Conservation (phyloP, 2,797 vertebrate genomes). For the Sitta carolinensis region DNA sequence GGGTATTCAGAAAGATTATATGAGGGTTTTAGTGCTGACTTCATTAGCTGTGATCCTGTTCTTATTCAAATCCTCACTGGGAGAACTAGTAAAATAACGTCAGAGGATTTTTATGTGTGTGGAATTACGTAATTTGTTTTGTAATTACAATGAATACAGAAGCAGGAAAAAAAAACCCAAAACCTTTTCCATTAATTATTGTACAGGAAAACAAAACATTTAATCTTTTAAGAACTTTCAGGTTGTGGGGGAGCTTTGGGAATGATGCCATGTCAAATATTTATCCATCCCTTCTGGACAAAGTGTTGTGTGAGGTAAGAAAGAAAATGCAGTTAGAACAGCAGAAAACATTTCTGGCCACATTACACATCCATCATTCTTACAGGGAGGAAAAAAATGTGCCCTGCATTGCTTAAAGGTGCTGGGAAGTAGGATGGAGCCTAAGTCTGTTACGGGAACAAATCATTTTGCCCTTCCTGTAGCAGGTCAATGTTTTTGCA, state of each 20-base stretch:
- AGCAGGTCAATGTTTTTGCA: constrained; percentile 42
- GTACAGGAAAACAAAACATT: background rate
- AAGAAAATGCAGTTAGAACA: constrained; percentile 62
- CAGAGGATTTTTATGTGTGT: background rate
- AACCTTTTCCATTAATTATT: background rate
- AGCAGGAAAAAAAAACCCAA: background rate
- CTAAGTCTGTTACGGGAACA: constrained; percentile 53
- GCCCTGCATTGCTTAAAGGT: constrained; percentile 62
- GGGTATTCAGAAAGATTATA: constrained; percentile 12
- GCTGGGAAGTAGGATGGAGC: constrained; percentile 48
- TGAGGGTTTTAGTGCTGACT: constrained; percentile 28
- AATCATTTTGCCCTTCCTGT: constrained; percentile 58
- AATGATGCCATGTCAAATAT: constrained; percentile 69
- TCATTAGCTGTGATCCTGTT: constrained; percentile 25
- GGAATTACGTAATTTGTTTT: constrained; percentile 17
- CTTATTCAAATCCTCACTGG: background rate
- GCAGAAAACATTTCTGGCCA: constrained; percentile 58
- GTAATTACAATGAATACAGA: background rate
- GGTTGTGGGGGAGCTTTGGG: constrained; percentile 26
- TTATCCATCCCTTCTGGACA: constrained; percentile 64
- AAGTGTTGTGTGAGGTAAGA: constrained; percentile 65
- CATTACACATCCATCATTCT: constrained; percentile 56
- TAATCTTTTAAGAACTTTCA: constrained; percentile 12
- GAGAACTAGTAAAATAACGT: background rate
- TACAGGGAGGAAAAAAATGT: constrained; percentile 41